phyloP scores from a whole-genome alignment of 37 sponge, comb jelly and placozoan species.

The Dysidea cf. avara region DNA sequence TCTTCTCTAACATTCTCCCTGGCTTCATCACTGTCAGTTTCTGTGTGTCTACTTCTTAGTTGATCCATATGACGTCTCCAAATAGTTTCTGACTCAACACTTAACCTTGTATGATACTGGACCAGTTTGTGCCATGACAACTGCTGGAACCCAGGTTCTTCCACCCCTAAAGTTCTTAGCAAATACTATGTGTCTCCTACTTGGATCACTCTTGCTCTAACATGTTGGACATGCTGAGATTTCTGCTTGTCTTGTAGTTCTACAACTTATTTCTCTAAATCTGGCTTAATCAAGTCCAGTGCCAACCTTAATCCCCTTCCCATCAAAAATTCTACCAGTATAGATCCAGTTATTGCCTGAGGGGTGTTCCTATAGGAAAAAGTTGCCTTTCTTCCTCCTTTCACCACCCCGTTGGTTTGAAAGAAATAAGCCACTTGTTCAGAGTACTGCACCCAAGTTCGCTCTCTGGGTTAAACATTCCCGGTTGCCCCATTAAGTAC shows the following conservation, averaged over 20 bases:
- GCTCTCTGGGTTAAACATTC: too few species aligned
- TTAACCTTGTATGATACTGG: conserved; percentile 18
- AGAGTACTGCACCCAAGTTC: too few species aligned
- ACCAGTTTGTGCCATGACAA: neutral
- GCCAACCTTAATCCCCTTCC: conserved; percentile 28
- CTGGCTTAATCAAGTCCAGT: conserved; percentile 37
- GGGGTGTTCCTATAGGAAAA: conserved; percentile 38
- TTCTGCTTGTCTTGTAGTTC: conserved; percentile 22
- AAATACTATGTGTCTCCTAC: conserved; percentile 28
- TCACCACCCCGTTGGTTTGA: too few species aligned
- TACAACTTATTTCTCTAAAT: conserved; percentile 3
- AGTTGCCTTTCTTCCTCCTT: too few species aligned
- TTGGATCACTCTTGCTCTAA: neutral
- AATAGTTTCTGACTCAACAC: neutral
- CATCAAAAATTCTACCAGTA: conserved; percentile 37
- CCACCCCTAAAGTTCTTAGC: conserved; percentile 17
- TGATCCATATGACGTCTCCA: conserved; percentile 19
- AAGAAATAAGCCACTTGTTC: too few species aligned
- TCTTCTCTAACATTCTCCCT: too few species aligned
- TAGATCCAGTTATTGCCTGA: conserved; percentile 24
- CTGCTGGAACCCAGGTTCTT: conserved; percentile 17
- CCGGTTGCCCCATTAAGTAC: too few species aligned
- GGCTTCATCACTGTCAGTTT: too few species aligned
- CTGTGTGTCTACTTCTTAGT: neutral
- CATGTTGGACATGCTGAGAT: neutral